phyloP scores from a whole-genome alignment of 2,113 vertebrate genomes.

The Nycticryphes semicollaris region DNA sequence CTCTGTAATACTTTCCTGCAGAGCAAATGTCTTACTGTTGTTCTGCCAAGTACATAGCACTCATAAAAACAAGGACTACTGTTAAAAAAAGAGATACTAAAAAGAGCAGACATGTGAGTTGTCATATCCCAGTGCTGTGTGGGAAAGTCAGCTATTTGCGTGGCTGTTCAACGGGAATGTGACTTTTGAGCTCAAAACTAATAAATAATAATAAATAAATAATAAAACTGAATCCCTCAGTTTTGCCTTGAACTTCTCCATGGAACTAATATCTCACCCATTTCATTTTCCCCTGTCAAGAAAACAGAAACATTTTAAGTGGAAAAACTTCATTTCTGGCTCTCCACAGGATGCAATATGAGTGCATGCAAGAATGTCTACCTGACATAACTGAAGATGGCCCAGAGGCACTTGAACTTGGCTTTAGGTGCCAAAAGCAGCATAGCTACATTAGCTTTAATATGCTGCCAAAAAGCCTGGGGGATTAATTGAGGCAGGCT shows the following conservation, averaged over 20 bases:
- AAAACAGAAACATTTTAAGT: not conserved
- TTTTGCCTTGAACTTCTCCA: not conserved
- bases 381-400: not conserved
- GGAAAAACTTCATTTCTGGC: not conserved
- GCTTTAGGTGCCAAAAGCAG: not conserved
- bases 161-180: not conserved
- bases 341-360: not conserved
- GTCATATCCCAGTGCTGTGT: not conserved
- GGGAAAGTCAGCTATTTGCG: not conserved
- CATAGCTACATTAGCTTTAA: accelerated
- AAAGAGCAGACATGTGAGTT: not conserved
- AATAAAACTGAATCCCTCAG: not conserved
- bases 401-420: not conserved
- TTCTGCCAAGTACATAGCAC: not conserved
- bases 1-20: conserved; percentile 51
- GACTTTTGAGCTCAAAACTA: not conserved
- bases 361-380: not conserved
- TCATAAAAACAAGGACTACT: conserved; percentile 11
- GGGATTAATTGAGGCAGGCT: not conserved
- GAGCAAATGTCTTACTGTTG: not conserved
- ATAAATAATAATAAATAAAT: not conserved
- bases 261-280: not conserved
- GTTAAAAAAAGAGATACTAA: not conserved
- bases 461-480: not conserved
- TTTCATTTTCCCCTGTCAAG: not conserved